Conservation (phyloP, 35 echinoderm and acorn worm genomes). For the Eucidaris tribuloides region DNA sequence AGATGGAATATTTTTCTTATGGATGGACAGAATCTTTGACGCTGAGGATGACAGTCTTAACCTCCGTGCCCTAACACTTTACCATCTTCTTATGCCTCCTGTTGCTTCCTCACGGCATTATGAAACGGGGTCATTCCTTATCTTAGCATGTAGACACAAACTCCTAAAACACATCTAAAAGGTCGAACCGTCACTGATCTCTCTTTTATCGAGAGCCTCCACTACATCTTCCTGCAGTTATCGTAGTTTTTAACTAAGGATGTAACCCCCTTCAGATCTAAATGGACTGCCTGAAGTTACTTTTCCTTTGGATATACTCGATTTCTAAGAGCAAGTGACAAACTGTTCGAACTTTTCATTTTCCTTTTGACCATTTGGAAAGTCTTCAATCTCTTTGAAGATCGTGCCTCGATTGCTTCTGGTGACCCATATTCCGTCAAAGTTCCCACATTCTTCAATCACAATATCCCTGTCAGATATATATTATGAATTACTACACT, state of each 20-base stretch:
- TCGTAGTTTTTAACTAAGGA: not conserved
- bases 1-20: not conserved
- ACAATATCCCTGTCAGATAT: conserved; percentile 39
- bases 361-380: conserved; percentile 6
- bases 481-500: conserved; percentile 49
- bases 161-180: too few relatives aligned
- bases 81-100: conserved; percentile 20
- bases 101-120: not conserved
- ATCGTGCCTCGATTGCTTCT: conserved; percentile 68
- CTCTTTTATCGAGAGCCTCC: not conserved
- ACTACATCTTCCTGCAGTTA: not conserved
- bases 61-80: conserved; percentile 36
- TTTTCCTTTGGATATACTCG: not conserved
- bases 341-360: not conserved
- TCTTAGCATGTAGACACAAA: too few relatives aligned
- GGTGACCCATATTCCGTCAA: conserved; percentile 44
- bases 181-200: not conserved
- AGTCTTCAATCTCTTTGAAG: conserved; percentile 40
- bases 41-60: conserved; percentile 4
- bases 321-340: not conserved
- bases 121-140: too few relatives aligned
- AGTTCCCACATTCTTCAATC: conserved; percentile 39
- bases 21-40: not conserved
- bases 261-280: not conserved
- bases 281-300: not conserved